Conservation (phyloP, 1,140 invertebrate genomes). For the Metaphire vulgaris region DNA sequence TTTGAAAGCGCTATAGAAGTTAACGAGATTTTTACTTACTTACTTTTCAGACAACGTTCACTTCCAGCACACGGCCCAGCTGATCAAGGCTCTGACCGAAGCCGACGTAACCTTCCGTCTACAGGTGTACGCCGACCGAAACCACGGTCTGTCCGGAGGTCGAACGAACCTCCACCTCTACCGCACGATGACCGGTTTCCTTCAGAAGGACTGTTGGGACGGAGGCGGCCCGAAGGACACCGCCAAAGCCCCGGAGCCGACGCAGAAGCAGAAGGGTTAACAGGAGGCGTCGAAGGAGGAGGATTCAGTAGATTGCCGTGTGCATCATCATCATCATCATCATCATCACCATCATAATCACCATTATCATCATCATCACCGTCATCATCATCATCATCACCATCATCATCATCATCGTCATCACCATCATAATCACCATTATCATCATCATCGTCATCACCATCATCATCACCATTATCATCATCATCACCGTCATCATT, state of each 20-base stretch:
- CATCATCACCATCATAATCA: neutral
- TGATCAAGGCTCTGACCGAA: constrained; percentile 73
- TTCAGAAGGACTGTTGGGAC: constrained; percentile 47
- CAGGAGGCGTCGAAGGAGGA: neutral
- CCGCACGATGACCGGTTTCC: constrained; percentile 79
- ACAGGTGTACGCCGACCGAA: constrained; percentile 84
- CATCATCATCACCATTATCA: neutral
- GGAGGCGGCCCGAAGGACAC: constrained; percentile 11
- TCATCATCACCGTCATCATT: neutral
- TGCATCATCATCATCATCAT: neutral
- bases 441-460: neutral
- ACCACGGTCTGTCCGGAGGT: constrained; percentile 69
- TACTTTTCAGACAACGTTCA: constrained; percentile 76
- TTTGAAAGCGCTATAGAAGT: too few relatives aligned
- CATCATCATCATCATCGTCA: neutral
- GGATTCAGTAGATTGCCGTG: neutral
- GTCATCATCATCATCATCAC: neutral
- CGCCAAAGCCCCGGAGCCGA: neutral
- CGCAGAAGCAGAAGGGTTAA: neutral
- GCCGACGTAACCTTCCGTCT: constrained; percentile 60
- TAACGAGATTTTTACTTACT: too few relatives aligned
- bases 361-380: neutral
- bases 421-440: neutral
- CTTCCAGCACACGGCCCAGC: constrained; percentile 83
- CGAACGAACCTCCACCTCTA: constrained; percentile 71